phyloP scores from a whole-genome alignment of 2,797 vertebrate genomes.

The Brachyrhaphis roseni region DNA sequence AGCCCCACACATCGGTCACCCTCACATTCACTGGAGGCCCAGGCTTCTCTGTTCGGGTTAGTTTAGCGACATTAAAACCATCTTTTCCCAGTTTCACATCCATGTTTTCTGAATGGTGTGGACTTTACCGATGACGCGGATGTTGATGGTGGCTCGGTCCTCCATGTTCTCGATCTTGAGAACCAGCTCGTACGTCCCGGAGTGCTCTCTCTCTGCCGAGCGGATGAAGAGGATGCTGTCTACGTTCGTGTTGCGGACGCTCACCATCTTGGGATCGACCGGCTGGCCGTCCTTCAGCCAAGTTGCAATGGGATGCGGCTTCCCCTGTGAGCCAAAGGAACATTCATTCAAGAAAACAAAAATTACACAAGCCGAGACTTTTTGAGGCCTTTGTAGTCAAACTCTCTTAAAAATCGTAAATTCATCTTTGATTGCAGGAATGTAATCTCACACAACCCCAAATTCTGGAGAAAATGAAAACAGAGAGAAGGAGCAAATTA shows the following conservation, averaged over 20 bases:
- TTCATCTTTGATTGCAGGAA: background rate
- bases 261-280: constrained; percentile 80
- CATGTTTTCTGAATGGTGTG: background rate
- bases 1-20: constrained; percentile 91
- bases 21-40: constrained; percentile 81
- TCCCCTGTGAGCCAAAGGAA: constrained; percentile 79
- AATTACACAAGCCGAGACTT: background rate
- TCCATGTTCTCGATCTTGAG: constrained; percentile 91
- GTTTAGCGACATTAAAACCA: background rate
- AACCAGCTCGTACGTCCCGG: constrained; percentile 87
- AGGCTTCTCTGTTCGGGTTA: constrained; percentile 82
- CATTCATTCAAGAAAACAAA: background rate
- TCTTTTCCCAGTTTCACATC: background rate
- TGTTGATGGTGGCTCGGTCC: constrained; percentile 83
- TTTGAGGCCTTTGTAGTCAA: background rate
- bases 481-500: background rate
- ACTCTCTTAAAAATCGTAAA: background rate
- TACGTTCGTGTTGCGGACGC: constrained; percentile 80
- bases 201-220: constrained; percentile 84
- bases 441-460: background rate
- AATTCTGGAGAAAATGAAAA: background rate
- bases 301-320: constrained; percentile 85
- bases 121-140: constrained; percentile 85
- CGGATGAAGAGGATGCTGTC: constrained; percentile 92
- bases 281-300: constrained; percentile 89